Evolutionary conservation across 2,113 vertebrate genomes (phyloP).

Genomic region (Engystomops pustulosus): DNA sequence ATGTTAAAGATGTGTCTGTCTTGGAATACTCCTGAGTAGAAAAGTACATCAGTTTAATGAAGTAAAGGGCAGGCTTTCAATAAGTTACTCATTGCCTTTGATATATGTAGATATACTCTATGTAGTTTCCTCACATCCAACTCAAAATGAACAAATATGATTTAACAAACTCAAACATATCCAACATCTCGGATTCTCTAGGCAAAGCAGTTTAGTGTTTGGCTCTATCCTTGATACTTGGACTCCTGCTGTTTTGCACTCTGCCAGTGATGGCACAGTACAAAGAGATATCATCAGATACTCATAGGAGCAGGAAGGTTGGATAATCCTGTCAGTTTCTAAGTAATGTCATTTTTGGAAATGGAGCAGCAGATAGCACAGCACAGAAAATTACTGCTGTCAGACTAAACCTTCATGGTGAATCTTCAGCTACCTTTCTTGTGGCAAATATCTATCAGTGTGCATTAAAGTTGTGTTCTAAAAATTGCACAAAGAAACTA

Average conservation of each 20-base stretch:
- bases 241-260: background rate
- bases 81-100: conserved; percentile 2
- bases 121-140: conserved; percentile 3
- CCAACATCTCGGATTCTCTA: background rate
- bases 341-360: background rate
- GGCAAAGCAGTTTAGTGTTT: background rate
- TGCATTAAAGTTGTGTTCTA: no score
- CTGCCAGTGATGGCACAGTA: background rate
- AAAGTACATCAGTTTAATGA: conserved; percentile 26
- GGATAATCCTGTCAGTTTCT: background rate
- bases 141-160: background rate
- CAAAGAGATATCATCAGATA: background rate
- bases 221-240: background rate
- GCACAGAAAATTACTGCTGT: background rate
- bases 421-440: no score
- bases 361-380: background rate
- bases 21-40: conserved; percentile 11
- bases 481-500: no score
- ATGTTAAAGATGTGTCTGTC: conserved; percentile 27
- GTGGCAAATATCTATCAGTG: no score
- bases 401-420: background rate
- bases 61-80: conserved; percentile 28
- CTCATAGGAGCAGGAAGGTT: background rate
- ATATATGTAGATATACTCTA: conserved; percentile 10
- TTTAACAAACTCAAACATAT: background rate